Percentiles rank a stretch among this genome's conserved stretches.
Evolutionary conservation across 1,140 invertebrate species (phyloP).

Genomic region (Rhizoglyphus robini): DNA sequence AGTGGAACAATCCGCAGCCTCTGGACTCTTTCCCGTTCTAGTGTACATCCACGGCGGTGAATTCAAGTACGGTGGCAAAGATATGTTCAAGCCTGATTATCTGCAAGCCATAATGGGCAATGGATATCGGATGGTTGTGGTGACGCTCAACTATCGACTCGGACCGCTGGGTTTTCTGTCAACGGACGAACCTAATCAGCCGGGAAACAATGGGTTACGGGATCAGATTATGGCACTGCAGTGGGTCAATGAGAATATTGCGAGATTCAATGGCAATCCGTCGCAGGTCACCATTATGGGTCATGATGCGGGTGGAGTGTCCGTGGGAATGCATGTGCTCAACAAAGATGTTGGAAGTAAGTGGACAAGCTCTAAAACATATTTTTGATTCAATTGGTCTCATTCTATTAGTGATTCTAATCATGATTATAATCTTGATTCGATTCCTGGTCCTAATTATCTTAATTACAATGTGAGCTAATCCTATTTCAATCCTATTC

Average conservation of each 20-base stretch:
- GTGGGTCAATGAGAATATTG: conserved; percentile 86
- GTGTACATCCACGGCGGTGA: conserved; percentile 24
- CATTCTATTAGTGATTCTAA: too few species aligned
- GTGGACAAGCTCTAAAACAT: too few species aligned
- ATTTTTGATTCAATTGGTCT: too few species aligned
- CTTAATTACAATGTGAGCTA: too few species aligned
- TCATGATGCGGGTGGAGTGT: conserved; percentile 84
- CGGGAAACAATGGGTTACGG: conserved; percentile 84
- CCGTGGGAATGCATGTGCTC: conserved; percentile 84
- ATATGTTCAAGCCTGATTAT: conserved; percentile 27
- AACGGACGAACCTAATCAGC: conserved; percentile 64
- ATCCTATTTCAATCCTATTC: not conserved
- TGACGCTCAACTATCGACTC: conserved; percentile 53
- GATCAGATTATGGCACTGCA: conserved; percentile 83
- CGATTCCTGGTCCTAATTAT: too few species aligned
- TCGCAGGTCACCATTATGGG: conserved; percentile 81
- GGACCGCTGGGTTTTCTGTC: conserved; percentile 50
- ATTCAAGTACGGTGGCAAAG: conserved; percentile 22
- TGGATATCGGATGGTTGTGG: conserved; percentile 50
- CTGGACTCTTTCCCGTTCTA: conserved; percentile 20
- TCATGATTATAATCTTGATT: too few species aligned
- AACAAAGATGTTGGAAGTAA: conserved; percentile 74
- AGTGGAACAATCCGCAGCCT: not conserved
- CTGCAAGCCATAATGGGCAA: conserved; percentile 30
- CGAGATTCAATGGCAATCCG: conserved; percentile 74